Evolutionary conservation across 2,113 vertebrate genomes (phyloP), one percentile per base, ranked within the genome.

Genomic region (Erythrolamprus reginae): DNA sequence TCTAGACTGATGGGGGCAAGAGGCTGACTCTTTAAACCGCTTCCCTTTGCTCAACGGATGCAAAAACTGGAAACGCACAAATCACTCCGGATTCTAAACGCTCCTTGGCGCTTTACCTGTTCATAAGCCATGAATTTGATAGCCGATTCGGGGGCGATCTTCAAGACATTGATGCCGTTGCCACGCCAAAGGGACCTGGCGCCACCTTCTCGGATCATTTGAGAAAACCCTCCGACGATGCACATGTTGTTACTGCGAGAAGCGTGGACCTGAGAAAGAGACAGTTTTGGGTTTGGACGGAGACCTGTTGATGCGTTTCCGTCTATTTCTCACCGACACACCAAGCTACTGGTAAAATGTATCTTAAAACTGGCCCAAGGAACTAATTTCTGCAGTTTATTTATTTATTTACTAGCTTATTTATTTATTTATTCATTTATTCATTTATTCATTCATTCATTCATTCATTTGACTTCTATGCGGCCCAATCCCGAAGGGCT

Each of bases 121-220:
- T 99, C 99, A 0, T 99, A 99, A 0, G 99, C 99, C 98, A 99
- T 99, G 96, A 99, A 99, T 90, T 99, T 99, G 92, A 99, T 98
- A 33, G 99, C 99, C 0, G 99, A 98, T 93, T 99, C 99, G 0
- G 99, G 99, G 1, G 98, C 99, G 1, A 99, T 99, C 95, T 99
- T 99, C 91, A 99, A 95, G 93, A 99, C 99, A 0, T 99, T 99
- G 95, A 99, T 99, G 92, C 98, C 98, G 0, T 99, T 99, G 28
- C 99, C 99, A 50, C 99, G 92, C 99, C 99, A 99, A 24, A 99
- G 97, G 0, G 99, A 99, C 89, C 96, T 97, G 0, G 98, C 38
- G 0, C 99, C 99, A 0, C 99, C 99, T 92, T 99, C 99, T 0
- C 97, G 96, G 94, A 99, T 97, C 99, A 99, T 99, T 42, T 99